Evolutionary conservation across 2,888 invertebrate species (phyloP).

Genomic region (Watsonalla cultraria): DNA sequence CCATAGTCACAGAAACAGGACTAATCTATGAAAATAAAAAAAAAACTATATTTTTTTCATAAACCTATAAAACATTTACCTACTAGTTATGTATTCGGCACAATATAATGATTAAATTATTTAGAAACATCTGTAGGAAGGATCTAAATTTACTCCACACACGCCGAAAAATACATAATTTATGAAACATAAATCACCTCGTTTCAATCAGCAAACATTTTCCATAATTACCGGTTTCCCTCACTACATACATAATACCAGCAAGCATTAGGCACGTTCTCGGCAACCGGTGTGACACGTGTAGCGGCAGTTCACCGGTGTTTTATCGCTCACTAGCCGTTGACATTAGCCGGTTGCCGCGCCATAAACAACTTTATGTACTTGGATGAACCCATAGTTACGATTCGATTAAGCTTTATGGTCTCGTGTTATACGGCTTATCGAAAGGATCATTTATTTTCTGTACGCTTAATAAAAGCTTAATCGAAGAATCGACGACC

Average conservation of each 20-base stretch:
- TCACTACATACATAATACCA: neutral
- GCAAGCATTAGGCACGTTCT: neutral
- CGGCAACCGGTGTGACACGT: neutral
- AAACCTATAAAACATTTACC: no score
- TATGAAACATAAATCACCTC: neutral
- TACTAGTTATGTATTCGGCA: no score
- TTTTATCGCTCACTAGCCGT: neutral
- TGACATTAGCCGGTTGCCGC: neutral
- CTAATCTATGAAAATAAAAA: no score
- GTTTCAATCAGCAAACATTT: neutral
- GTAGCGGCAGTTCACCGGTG: neutral
- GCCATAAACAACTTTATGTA: neutral
- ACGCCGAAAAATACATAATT: neutral
- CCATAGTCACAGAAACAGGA: no score
- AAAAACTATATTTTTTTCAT: no score
- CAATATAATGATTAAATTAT: no score
- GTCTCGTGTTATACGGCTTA: neutral
- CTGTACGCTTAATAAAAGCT: neutral
- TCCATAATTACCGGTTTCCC: neutral
- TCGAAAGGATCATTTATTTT: neutral
- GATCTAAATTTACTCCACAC: conserved; percentile 1
- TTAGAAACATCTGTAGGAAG: conserved; percentile 1
- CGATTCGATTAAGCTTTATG: neutral
- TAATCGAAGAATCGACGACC: neutral
- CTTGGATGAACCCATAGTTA: neutral